Evolutionary conservation across 1,140 invertebrate genomes (phyloP).

Genomic region (Ganaspis sp.): DNA sequence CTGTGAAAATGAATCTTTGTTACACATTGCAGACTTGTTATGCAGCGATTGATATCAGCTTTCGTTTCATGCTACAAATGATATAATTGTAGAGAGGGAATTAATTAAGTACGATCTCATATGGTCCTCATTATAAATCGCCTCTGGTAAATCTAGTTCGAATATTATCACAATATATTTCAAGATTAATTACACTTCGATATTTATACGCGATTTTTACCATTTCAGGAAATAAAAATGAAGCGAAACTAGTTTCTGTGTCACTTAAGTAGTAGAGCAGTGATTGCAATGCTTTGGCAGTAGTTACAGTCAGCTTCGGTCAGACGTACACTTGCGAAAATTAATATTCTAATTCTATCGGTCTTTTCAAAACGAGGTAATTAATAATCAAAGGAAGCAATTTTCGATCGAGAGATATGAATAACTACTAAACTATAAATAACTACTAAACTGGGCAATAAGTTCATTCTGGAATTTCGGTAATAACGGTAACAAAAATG

Average conservation of each 20-base stretch:
- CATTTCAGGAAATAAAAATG: background rate
- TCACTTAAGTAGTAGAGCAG: background rate
- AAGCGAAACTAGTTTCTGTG: background rate
- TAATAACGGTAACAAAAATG: conserved; percentile 10
- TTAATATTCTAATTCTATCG: background rate
- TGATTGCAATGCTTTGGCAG: background rate
- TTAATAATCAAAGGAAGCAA: background rate
- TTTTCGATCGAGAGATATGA: background rate
- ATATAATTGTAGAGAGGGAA: conserved; percentile 1
- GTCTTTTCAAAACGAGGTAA: background rate
- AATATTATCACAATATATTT: background rate
- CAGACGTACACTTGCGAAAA: conserved; percentile 2
- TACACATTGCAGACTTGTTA: background rate
- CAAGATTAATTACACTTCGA: background rate
- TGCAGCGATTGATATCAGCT: conserved; percentile 21
- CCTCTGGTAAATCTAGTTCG: background rate
- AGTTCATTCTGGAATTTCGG: background rate
- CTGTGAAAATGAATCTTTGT: conserved; percentile 29
- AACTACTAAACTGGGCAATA: background rate
- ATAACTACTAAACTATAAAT: background rate
- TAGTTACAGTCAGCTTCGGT: conserved; percentile 18
- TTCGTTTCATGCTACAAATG: conserved; percentile 11
- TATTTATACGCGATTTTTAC: background rate
- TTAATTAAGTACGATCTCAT: conserved; percentile 27
- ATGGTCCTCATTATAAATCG: conserved; percentile 24